Evolutionary conservation across 2,113 vertebrate genomes (phyloP), one percentile per base, ranked within the genome.

Genomic region (Microtus pennsylvanicus): DNA sequence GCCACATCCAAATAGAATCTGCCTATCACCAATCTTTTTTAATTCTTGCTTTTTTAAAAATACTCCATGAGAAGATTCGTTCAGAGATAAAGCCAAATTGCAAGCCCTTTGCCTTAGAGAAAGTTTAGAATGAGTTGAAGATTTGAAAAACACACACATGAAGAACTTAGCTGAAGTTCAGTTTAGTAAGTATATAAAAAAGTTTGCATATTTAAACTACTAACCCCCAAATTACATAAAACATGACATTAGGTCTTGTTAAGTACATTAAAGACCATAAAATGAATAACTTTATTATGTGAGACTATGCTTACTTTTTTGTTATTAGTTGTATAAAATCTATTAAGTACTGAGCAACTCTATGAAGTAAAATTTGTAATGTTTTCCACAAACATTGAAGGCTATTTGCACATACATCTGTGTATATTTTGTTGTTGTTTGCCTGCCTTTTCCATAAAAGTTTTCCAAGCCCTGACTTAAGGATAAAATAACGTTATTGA

Each of bases 301-400:
- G 10, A 70, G 21, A 19, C 0, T 67, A 9, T 10, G 35, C 72
- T 90, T 92, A 85, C 80, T 85, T 81, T 93, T 55, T 52, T 16
- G 9, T 76, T 87, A 38, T 85, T 72, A 52, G 5, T 78, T 82
- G n/a, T n/a, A 33, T 65, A 24, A n/a, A 50, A 87, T 50, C 65
- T n/a, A 16, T 67, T 19, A 77, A 61, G 63, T 93, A 22, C 47
- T 30, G 8, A 89, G 3, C 16, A 86, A 42, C 13, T 10, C 42
- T 89, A 77, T 42, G 90, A 91, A 88, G 42, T 74, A 95, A 95
- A 92, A 89, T 3, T 69, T 74, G 0, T 16, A 35, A 12, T 87
- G 7, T 42, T 86, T 92, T 76, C n/a, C 11, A 72, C 13, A 90
- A 38, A 94, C 26, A 11, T 35, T 83, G 14, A 52, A 82, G 13